A percentile compares a stretch with the other conserved stretches of the same genome.
phyloP scores from a whole-genome alignment of 2,888 invertebrate genomes.

The Exephanes ischioxanthus region DNA sequence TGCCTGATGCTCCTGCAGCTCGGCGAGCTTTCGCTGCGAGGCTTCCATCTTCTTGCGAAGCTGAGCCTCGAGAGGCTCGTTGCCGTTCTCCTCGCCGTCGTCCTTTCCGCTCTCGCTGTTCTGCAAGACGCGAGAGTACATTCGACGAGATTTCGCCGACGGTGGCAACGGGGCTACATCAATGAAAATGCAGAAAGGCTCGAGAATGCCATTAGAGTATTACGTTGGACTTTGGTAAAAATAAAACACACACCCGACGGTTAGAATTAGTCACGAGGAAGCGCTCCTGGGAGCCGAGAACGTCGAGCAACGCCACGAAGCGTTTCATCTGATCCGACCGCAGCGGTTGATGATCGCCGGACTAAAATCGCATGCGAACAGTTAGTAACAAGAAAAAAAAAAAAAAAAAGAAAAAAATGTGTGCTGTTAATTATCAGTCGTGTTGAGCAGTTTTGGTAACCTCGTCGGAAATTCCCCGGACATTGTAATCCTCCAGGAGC shows the following conservation, averaged over 20 bases:
- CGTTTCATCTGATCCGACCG: conserved; percentile 82
- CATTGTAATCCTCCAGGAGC: conserved; percentile 85
- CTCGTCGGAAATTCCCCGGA: conserved; percentile 78
- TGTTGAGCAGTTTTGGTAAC: conserved; percentile 70
- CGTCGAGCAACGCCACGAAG: conserved; percentile 77
- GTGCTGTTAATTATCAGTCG: conserved; percentile 1
- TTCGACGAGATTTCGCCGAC: conserved; percentile 18
- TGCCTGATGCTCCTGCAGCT: conserved; percentile 88
- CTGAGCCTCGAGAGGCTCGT: conserved; percentile 87
- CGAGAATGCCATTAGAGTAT: background rate
- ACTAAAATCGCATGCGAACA: conserved; percentile 75
- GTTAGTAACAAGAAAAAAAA: conserved; percentile 65
- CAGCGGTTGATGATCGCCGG: conserved; percentile 86
- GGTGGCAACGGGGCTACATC: background rate
- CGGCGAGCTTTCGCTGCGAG: conserved; percentile 87
- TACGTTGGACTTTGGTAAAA: conserved; percentile 14
- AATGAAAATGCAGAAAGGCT: conserved; percentile 1
- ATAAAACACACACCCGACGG: conserved; percentile 72
- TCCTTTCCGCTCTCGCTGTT: conserved; percentile 75
- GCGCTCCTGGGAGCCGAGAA: conserved; percentile 76
- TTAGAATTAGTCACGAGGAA: conserved; percentile 75
- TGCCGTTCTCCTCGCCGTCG: conserved; percentile 85
- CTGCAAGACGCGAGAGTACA: conserved; percentile 62
- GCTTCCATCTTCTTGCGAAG: conserved; percentile 88
- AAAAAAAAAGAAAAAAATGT: background rate